Conservation (phyloP, 2,113 vertebrate species). For the Neotragus pygmaeus region DNA sequence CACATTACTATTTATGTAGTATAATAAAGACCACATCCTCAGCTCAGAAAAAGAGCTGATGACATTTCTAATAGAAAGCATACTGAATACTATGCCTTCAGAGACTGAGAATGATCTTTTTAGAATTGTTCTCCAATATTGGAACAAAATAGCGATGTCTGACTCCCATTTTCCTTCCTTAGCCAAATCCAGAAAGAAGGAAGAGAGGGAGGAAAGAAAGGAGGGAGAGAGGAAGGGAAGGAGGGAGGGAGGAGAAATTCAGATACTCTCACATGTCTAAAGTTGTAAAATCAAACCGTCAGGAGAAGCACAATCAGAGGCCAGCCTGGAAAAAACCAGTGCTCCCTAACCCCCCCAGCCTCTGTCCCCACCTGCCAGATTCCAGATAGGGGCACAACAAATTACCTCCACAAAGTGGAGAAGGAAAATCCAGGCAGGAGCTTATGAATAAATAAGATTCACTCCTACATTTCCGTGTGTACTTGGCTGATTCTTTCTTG, state of each 20-base stretch:
- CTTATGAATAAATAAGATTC: not conserved
- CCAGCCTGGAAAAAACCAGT: not conserved
- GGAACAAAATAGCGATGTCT: not conserved
- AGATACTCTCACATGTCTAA: not conserved
- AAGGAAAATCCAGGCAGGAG: not conserved
- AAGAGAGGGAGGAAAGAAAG: not conserved
- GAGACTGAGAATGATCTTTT: not conserved
- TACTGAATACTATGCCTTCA: not conserved
- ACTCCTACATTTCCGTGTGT: not conserved
- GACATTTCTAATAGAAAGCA: not conserved
- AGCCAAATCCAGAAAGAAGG: not conserved
- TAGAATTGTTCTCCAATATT: not conserved
- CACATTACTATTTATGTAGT: not conserved
- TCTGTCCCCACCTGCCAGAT: not conserved
- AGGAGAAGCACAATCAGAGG: not conserved
- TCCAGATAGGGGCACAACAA: not conserved
- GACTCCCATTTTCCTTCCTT: not conserved
- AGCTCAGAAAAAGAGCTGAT: not conserved
- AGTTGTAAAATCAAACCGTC: not conserved
- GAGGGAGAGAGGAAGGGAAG: not conserved
- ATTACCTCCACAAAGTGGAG: too few relatives aligned
- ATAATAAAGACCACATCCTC: constrained; percentile 25
- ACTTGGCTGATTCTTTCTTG: not conserved
- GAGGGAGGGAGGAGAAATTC: not conserved
- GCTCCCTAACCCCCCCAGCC: not conserved